Base-by-base conservation (phyloP, 2,113 vertebrate genomes). In the Callorhinus ursinus region DNA sequence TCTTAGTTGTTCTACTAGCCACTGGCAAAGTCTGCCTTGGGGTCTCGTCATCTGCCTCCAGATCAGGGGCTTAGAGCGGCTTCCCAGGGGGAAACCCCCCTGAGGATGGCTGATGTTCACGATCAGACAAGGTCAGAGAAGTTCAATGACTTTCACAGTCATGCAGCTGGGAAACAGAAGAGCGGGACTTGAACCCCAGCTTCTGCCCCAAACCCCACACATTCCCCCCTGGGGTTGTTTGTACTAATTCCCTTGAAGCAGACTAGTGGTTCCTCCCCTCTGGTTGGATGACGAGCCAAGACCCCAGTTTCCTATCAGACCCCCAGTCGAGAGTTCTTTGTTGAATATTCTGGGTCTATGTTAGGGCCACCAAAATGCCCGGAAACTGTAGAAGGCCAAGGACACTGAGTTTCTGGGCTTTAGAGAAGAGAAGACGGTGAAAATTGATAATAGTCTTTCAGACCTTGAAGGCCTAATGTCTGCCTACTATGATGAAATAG, bases 31-130 rank as follows among this genome's bases (percentile, higher is more conserved):
- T 22, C 36, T 31, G 65, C 65, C 51, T 33, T 49, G 7, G 76
- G 95, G 14, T 42, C 63, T 76, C 55, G n/a, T 80, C 12, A 4
- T 26, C 19, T 2, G 39, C n/a, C 39, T 90, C 46, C n/a, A n/a
- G 19, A 61, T 33, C 49, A n/a, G 46, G 49, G 61, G 1, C 49
- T 36, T 18, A 36, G 36, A 53, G 77, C 33, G 36, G 13, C 72
- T 65, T 46, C 59, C 7, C 0, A 2, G 0, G 0, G 55, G 49
- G 71, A 12, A 55, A 16, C 11, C 14, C 18, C 51, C 59, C n/a
- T 16, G 36, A 36, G n/a, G 49, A 24, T 36, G 19, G 46, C 83
- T 24, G 9, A 24, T 51, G 31, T 76, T 90, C 26, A 0, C 6
- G 36, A 31, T 53, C 83, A 69, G 61, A 85, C 63, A 55, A 14